These are phyloP conservation scores for Nyctibius bracteatus DNA, from an alignment of 2,113 vertebrate genomes.

Conservation along the genomic window DNA sequence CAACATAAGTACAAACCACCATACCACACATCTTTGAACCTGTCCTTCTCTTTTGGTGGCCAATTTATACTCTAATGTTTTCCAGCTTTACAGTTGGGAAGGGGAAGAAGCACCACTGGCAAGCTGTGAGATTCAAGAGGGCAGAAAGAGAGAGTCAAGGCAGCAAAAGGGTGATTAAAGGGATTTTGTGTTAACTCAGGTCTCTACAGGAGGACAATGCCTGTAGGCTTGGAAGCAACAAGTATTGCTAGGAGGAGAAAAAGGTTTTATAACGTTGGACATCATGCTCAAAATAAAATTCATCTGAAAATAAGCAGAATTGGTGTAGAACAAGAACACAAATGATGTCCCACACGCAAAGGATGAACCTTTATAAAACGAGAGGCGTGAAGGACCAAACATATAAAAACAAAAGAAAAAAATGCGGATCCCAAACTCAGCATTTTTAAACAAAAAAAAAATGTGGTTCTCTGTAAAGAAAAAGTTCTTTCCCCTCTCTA, in stretches of 20 bases:
- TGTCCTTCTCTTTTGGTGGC: background rate
- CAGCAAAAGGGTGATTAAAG: background rate
- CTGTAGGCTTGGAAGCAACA: background rate
- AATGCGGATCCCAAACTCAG: rapidly evolving
- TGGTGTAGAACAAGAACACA: background rate
- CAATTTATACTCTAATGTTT: background rate
- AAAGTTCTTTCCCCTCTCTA: rapidly evolving
- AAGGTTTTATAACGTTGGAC: background rate
- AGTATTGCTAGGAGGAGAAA: background rate
- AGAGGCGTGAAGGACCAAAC: background rate
- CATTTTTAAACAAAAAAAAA: background rate
- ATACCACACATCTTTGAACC: background rate
- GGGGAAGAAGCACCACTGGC: background rate
- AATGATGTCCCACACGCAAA: rapidly evolving
- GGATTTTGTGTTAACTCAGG: background rate
- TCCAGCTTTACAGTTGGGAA: background rate
- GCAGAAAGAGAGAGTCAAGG: background rate
- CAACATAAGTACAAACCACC: background rate
- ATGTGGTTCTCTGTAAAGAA: background rate
- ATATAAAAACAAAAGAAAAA: background rate
- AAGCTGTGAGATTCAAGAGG: background rate
- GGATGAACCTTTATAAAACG: background rate
- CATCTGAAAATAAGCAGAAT: background rate
- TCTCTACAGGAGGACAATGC: background rate
- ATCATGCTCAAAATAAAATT: background rate